These are phyloP conservation scores for Pogonocherus hispidulus DNA, from an alignment of 2,888 invertebrate species.

Conservation along the genomic window DNA sequence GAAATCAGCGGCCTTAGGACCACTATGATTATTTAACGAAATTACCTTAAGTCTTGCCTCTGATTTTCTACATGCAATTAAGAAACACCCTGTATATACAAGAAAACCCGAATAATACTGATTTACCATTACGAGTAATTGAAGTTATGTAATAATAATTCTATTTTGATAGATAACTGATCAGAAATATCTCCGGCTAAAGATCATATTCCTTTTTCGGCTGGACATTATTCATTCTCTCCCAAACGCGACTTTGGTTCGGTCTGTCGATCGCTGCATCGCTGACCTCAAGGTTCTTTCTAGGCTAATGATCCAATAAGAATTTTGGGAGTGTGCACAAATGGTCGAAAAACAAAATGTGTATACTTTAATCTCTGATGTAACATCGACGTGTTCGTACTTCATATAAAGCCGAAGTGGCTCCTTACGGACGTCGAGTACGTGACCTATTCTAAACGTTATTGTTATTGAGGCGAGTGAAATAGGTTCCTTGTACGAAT, in stretches of 20 bases:
- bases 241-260: background rate
- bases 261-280: background rate
- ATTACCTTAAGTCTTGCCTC: too few relatives aligned
- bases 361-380: background rate
- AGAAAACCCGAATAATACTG: too few relatives aligned
- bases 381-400: background rate
- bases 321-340: background rate
- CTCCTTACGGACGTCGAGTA: background rate
- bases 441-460: background rate
- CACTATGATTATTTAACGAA: too few relatives aligned
- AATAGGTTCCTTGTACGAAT: background rate
- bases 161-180: too few relatives aligned
- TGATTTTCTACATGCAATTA: too few relatives aligned
- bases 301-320: background rate
- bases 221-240: too few relatives aligned
- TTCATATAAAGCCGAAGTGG: background rate
- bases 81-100: too few relatives aligned
- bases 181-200: too few relatives aligned
- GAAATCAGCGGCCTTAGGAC: too few relatives aligned
- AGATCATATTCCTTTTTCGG: too few relatives aligned
- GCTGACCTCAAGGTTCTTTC: background rate
- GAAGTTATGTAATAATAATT: too few relatives aligned
- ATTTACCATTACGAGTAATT: background rate
- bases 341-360: background rate
- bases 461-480: background rate